Percentiles rank a stretch among this genome's conserved stretches.
Conservation (phyloP, 2,888 invertebrate species). For the Thecophora atra region DNA sequence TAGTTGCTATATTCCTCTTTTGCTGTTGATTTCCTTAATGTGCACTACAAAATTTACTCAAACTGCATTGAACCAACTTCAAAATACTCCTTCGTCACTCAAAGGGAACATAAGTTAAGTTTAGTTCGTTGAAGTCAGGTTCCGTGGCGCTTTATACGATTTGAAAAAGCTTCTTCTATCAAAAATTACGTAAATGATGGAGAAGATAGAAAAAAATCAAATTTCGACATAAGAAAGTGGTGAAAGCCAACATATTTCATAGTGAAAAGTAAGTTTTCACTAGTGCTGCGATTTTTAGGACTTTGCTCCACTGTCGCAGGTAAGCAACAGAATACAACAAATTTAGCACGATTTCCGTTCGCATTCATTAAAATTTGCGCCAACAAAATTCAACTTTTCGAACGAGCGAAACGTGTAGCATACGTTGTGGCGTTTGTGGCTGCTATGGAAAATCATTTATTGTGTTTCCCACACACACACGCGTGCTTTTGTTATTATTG, state of each 20-base stretch:
- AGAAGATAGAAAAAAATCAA: too few species aligned
- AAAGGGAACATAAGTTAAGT: too few species aligned
- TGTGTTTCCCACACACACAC: constrained; percentile 11
- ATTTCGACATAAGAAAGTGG: too few species aligned
- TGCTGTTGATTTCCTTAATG: constrained; percentile 14
- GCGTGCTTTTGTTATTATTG: background rate
- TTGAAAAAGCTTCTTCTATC: too few species aligned
- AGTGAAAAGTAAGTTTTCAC: too few species aligned
- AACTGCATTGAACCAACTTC: too few species aligned
- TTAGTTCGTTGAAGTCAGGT: too few species aligned
- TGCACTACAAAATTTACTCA: too few species aligned
- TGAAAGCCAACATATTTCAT: too few species aligned
- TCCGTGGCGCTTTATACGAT: too few species aligned
- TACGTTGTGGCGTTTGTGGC: constrained; percentile 9
- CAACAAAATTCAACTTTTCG: constrained; percentile 8
- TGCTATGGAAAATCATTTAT: background rate
- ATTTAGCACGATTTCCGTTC: background rate
- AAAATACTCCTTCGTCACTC: too few species aligned
- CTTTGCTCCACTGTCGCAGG: background rate
- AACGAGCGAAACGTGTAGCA: constrained; percentile 6
- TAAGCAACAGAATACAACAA: background rate
- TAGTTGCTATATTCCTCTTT: background rate
- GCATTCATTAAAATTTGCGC: background rate
- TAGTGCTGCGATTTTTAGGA: background rate
- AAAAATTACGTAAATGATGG: too few species aligned